Evolutionary conservation across 2,888 invertebrate species (phyloP).

Genomic region (Hoplodrina blanda): DNA sequence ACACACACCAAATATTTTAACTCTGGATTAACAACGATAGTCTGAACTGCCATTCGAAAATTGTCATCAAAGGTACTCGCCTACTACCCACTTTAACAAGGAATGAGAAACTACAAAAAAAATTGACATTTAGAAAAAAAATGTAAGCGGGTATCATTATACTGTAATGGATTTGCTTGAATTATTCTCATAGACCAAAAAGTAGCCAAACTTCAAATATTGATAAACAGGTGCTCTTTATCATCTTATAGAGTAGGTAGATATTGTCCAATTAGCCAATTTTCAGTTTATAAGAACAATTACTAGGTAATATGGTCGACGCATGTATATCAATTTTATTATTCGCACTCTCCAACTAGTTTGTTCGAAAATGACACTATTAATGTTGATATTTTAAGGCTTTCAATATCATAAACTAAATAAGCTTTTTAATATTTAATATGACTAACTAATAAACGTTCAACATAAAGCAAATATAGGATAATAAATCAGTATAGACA

Average conservation of each 20-base stretch:
- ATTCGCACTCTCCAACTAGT: background rate
- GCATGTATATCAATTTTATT: slow-evolving; percentile 11
- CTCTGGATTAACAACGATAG: background rate
- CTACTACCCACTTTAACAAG: too few species aligned
- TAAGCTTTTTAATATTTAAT: slow-evolving; percentile 39
- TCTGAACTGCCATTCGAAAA: background rate
- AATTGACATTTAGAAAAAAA: too few species aligned
- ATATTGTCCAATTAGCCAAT: too few species aligned
- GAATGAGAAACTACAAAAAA: too few species aligned
- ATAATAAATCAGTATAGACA: slow-evolving; percentile 10
- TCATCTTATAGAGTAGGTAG: too few species aligned
- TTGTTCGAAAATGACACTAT: slow-evolving; percentile 21
- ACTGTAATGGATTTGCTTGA: too few species aligned
- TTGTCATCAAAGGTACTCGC: background rate
- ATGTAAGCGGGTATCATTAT: too few species aligned
- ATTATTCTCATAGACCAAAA: too few species aligned
- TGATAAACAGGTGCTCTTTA: too few species aligned
- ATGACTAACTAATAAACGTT: slow-evolving; percentile 23
- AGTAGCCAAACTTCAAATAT: too few species aligned
- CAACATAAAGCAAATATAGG: slow-evolving; percentile 16
- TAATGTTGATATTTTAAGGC: slow-evolving; percentile 17
- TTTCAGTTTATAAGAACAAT: background rate
- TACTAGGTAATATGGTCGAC: background rate
- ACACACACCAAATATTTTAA: slow-evolving; percentile 26
- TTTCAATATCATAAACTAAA: slow-evolving; percentile 25